Evolutionary conservation across 1,140 invertebrate genomes (phyloP), one percentile per base, ranked within the genome.

Genomic region (Euura lappo): DNA sequence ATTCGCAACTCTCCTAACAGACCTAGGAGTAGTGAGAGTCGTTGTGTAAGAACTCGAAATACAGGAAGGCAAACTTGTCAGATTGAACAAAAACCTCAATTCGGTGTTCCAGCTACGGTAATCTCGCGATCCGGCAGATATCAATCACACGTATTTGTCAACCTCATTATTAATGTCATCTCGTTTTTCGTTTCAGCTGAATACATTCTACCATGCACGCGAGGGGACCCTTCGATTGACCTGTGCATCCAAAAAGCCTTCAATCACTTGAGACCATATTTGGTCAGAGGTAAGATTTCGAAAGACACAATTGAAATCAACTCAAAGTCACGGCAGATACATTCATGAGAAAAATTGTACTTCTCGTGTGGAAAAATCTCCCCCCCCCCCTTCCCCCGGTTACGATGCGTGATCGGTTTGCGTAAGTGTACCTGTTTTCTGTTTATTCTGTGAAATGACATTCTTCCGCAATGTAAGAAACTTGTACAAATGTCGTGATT

Each of bases 211-310:
- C 92, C 93, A 6, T 94, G 93, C 83, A 89, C 86, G 68, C 90
- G 90, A 78, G 87, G 87, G 45, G 93, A 94, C 82, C 91, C 92
- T 2, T 83, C 91, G 47, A 78, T 94, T 68, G 93, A 94, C 78
- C 75, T 78, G 2, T 94, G 93, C 79, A 91, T 94, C 75, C 90
- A 90, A 80, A 88, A 87, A 68, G 90, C 92, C 0, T 93, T 94
- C 84, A 93, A 93, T 77, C 93, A 94, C 81, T 84, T 94, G 2
- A 88, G 90, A 72, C 91, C 93, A 2, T 94, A 93, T 80, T 85
- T 94, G 46, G 85, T 91, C 3, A 85, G 88, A 78, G 89, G 89
- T 90, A 77, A 83, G 81, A 11, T 73, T 2, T 8, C 28, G 43
- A 28, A 28, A 28, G 28, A 28, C 28, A 28, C 28, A 28, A 28